Evolutionary conservation across 2,113 vertebrate genomes (phyloP), one percentile per base, ranked within the genome.

Genomic region (Malurus cyaneus): DNA sequence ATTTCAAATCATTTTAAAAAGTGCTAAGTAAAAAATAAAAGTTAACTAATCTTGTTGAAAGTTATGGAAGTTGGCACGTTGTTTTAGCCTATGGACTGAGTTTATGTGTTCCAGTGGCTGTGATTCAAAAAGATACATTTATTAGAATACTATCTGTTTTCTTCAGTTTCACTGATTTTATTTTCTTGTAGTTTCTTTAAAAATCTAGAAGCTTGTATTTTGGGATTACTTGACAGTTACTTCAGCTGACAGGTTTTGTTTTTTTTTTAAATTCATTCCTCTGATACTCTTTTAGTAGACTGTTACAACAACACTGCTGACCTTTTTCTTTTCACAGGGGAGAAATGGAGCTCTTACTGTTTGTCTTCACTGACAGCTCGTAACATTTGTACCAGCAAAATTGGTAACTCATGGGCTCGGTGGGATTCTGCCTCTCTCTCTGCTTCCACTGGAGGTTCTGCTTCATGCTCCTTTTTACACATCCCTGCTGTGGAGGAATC

Each of bases 301-400:
- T 47, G 23, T 34, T 46, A 39, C 2, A 80, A 39, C 44, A 41
- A 2, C 5, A 6, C 3, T 36, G 31, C 26, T 57, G 20, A 59
- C 78, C 92, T 92, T 61, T 74, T 13, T 94, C 42, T 91, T 86
- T 67, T 28, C 54, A 50, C 94, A 98, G 98, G 97, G 92, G 97
- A 98, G 54, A 78, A 72, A 74, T 97, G 98, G 97, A 98, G 97
- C 95, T 92, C 98, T 46, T 98, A 96, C 80, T 98, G 97, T 31
- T 95, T 97, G 32, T 97, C 96, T 18, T 98, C 98, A 20, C 92
- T 97, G 60, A 96, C 98, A 25, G 93, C 97, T 67, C 97, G 25
- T 77, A 98, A 97, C 31, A 71, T 98, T 46, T 97, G 97, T 44
- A 87, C 96, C 14, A 95, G 96, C 34, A 95, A 77, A 59, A 56